Base-by-base conservation (phyloP, 2,113 vertebrate species). In the Conger conger region DNA sequence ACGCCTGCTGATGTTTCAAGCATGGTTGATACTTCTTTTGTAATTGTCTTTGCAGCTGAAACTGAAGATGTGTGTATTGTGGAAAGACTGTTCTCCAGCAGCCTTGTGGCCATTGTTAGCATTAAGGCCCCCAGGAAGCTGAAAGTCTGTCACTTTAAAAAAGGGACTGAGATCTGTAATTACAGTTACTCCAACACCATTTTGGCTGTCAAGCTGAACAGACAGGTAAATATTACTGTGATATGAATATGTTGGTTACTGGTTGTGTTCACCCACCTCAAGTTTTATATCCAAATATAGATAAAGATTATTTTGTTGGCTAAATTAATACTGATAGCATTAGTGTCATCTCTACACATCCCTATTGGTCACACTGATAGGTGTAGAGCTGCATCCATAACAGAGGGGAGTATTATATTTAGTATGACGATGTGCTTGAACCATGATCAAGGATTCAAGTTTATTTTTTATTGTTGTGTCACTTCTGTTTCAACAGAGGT, bases 121-220 rank as follows among this genome's bases (percentile, higher is more conserved):
- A 93, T 91, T 87, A 76, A 92, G 1, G 95, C 92, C 87, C 97
- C 97, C 0, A 95, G 97, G n/a, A 96, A 97, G 63, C 98, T 99
- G 97, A 98, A 99, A 54, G 97, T 99, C 85, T 98, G 98, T 85
- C 98, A 99, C 93, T 99, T 99, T 92, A 99, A 98, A 94, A 99
- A 99, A 91, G 97, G 97, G 85, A 99, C 97, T 0, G 97, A 99
- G 93, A 99, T 99, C 93, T 99, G 98, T 89, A 99, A 97, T 91
- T 99, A 99, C 89, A 98, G 96, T 94, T 99, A 99, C 91, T 96
- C 96, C 89, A 95, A 93, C 93, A 94, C 94, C 86, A 97, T 99
- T 88, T 90, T 97, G 81, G 94, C 97, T 83, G 96, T 99, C 86
- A 93, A 95, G 80, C 96, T 99, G 83, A 99, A 99, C 91, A 95